phyloP scores from a whole-genome alignment of 1,140 invertebrate genomes.

The Holcopasites calliopsidis region DNA sequence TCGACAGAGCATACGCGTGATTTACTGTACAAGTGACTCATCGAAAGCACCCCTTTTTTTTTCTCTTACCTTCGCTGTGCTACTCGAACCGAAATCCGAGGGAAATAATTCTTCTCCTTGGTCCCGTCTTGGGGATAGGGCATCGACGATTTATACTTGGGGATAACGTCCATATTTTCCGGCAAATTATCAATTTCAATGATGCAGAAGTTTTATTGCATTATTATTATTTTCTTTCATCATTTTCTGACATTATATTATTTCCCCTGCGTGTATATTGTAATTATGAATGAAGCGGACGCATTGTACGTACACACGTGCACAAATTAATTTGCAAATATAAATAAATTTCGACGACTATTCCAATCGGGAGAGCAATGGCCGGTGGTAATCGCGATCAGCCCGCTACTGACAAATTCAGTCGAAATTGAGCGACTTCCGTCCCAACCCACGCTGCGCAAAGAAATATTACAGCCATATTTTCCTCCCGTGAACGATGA shows the following conservation, averaged over 20 bases:
- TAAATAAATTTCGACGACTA: no score
- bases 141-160: conserved; percentile 23
- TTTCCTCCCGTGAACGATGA: conserved; percentile 47
- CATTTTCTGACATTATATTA: neutral
- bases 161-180: neutral
- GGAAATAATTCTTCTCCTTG: conserved; percentile 38
- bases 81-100: conserved; percentile 14
- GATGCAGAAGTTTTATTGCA: neutral
- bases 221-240: no score
- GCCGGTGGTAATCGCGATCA: conserved; percentile 10
- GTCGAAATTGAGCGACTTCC: conserved; percentile 37
- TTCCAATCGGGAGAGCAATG: neutral
- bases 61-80: conserved; percentile 21
- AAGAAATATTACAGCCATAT: conserved; percentile 49
- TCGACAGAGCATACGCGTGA: conserved; percentile 62
- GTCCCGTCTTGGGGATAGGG: neutral
- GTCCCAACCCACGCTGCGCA: neutral
- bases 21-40: conserved; percentile 68
- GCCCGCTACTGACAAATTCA: conserved; percentile 31
- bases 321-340: no score
- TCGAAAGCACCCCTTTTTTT: conserved; percentile 65
- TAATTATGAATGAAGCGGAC: no score
- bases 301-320: no score
- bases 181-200: conserved; percentile 27
- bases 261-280: no score